Evolutionary conservation across 2,888 invertebrate genomes (phyloP).

Genomic region (Gymnosoma rotundatum): DNA sequence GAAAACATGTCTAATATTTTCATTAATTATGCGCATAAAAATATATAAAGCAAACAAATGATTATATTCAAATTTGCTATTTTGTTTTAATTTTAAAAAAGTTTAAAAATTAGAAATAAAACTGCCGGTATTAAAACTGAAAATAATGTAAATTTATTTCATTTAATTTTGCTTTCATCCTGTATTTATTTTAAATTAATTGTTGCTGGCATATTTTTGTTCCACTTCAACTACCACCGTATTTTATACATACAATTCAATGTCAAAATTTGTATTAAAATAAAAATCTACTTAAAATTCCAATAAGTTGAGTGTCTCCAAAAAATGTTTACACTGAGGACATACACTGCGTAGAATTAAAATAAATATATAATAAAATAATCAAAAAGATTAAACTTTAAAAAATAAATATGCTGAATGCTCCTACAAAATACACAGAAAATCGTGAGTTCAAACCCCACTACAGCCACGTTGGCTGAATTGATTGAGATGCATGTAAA

Average conservation of each 20-base stretch:
- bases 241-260: not conserved
- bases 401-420: no score
- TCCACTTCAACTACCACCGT: slow-evolving; percentile 25
- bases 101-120: no score
- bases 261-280: slow-evolving; percentile 18
- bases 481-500: no score
- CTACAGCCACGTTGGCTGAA: no score
- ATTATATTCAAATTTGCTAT: slow-evolving; percentile 24
- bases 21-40: slow-evolving; percentile 56
- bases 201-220: slow-evolving; percentile 25
- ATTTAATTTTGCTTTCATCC: no score
- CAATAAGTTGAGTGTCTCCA: slow-evolving; percentile 3
- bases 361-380: no score
- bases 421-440: no score
- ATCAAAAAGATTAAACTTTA: no score
- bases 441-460: no score
- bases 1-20: slow-evolving; percentile 17
- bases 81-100: not conserved
- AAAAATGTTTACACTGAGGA: not conserved
- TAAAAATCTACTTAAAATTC: slow-evolving; percentile 21
- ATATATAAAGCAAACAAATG: slow-evolving; percentile 4
- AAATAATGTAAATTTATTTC: no score
- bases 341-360: not conserved
- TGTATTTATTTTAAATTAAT: slow-evolving; percentile 2
- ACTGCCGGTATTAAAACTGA: slow-evolving; percentile 12